phyloP scores from a whole-genome alignment of 2,113 vertebrate genomes.

The Rostratula benghalensis region DNA sequence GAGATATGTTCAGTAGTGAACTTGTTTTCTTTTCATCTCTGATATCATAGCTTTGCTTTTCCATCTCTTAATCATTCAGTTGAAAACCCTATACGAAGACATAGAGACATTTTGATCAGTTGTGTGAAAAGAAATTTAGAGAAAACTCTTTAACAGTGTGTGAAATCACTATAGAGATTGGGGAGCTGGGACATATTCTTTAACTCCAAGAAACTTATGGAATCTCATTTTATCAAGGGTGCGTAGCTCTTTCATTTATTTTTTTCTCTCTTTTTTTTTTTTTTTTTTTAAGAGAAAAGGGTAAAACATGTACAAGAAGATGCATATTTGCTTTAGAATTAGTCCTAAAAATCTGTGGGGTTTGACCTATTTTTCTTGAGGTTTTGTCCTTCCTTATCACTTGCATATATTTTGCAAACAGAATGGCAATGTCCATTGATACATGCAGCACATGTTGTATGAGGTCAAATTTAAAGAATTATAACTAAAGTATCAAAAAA shows the following conservation, averaged over 20 bases:
- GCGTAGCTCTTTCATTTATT: neutral
- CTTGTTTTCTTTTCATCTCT: neutral
- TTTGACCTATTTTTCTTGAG: neutral
- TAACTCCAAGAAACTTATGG: neutral
- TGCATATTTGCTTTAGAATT: neutral
- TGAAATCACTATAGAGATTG: neutral
- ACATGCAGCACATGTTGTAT: neutral
- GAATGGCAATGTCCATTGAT: neutral
- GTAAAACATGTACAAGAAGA: neutral
- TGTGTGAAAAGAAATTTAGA: neutral
- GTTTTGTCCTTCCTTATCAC: neutral
- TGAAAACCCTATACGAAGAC: neutral
- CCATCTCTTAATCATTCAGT: neutral
- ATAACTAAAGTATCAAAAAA: neutral
- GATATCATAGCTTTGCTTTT: neutral
- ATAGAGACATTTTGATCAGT: neutral
- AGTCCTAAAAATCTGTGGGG: neutral
- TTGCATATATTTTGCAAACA: slow-evolving; percentile 6
- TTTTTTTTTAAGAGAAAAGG: neutral
- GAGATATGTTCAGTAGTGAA: neutral
- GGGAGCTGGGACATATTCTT: neutral
- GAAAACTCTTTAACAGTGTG: neutral
- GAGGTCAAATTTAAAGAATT: neutral
- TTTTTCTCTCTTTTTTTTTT: neutral
- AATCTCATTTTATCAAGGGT: neutral